Conservation (phyloP, 2,113 vertebrate genomes). For the Spheniscus mendiculus region DNA sequence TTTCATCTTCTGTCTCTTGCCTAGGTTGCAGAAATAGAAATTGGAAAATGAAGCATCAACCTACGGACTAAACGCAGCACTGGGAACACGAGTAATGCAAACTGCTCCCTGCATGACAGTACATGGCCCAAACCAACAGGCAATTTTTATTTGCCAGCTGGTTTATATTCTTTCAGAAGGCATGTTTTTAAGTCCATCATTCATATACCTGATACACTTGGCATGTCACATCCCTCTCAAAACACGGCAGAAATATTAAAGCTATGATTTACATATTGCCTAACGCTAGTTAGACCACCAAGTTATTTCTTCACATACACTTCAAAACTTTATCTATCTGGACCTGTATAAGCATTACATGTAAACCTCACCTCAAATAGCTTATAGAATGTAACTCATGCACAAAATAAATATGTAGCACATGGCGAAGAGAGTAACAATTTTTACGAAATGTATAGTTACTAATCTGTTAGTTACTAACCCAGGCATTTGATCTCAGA, state of each 20-base stretch:
- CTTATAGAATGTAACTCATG: neutral
- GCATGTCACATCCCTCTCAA: neutral
- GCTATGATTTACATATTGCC: neutral
- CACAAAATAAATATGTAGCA: neutral
- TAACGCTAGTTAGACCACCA: neutral
- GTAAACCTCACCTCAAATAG: neutral
- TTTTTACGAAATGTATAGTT: neutral
- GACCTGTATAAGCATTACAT: neutral
- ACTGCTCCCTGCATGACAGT: neutral
- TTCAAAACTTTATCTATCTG: neutral
- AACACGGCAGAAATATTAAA: neutral
- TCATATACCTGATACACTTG: neutral
- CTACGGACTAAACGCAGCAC: neutral
- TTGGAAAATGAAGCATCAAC: slow-evolving; percentile 4
- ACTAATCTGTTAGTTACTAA: neutral
- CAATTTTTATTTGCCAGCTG: neutral
- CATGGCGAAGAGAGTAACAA: neutral
- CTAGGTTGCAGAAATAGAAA: neutral
- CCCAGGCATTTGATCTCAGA: neutral
- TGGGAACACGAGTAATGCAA: neutral
- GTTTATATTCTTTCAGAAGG: neutral
- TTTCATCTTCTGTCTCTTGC: slow-evolving; percentile 1
- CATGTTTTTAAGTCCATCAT: neutral
- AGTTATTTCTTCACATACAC: neutral
- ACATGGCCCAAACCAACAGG: neutral